These are phyloP conservation scores for Sebastes vulpes DNA, from an alignment of 2,797 vertebrate species.

Conservation along the genomic window DNA sequence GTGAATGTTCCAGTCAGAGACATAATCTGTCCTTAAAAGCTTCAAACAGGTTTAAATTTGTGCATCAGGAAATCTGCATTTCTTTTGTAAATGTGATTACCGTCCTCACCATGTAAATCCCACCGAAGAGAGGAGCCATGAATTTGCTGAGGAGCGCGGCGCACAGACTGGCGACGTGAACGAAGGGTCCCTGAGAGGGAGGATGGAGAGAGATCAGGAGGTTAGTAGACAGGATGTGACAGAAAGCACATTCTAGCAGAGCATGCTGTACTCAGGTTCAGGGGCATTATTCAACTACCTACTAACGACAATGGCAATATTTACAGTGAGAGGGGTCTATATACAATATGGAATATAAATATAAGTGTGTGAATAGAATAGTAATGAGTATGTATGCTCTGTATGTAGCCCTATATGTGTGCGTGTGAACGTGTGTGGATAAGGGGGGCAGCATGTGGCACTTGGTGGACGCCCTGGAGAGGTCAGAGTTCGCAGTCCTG, in stretches of 20 bases:
- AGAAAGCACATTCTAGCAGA: conserved; percentile 20
- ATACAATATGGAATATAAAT: too few species aligned
- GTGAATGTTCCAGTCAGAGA: background rate
- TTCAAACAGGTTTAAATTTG: background rate
- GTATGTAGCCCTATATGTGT: too few species aligned
- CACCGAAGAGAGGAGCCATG: conserved; percentile 95
- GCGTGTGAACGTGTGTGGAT: too few species aligned
- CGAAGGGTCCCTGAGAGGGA: conserved; percentile 91
- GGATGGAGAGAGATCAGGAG: conserved; percentile 3
- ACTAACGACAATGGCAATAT: too few species aligned
- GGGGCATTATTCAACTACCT: conserved; percentile 1
- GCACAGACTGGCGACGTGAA: conserved; percentile 96
- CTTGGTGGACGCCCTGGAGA: too few species aligned
- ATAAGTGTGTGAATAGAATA: too few species aligned
- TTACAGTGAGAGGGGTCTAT: too few species aligned
- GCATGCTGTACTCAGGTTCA: conserved; percentile 13
- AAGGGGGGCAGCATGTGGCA: too few species aligned
- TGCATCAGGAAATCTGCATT: background rate
- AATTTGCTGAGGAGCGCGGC: conserved; percentile 95
- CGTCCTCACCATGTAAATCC: conserved; percentile 92
- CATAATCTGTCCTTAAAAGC: background rate
- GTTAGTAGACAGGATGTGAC: conserved; percentile 20
- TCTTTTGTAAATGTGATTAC: background rate
- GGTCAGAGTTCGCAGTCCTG: too few species aligned
- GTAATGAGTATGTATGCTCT: too few species aligned